phyloP scores from a whole-genome alignment of 2,888 invertebrate genomes.

The Lamproptera curius region DNA sequence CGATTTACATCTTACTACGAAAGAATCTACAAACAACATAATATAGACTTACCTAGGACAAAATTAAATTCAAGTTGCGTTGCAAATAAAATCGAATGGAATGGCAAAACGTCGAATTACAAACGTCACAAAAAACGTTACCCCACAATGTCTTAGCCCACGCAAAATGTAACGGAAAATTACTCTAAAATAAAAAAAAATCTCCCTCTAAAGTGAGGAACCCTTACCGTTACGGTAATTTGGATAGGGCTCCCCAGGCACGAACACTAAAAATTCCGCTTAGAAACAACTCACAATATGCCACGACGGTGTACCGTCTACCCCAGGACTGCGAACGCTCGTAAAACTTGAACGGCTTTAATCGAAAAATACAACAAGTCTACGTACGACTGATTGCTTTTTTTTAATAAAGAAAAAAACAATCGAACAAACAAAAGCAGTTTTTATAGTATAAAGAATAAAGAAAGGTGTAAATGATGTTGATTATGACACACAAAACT shows the following conservation, averaged over 20 bases:
- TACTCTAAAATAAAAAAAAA: conserved; percentile 70
- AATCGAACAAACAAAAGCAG: too few relatives aligned
- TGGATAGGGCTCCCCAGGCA: conserved; percentile 63
- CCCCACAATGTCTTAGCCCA: conserved; percentile 60
- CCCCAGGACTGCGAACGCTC: conserved; percentile 43
- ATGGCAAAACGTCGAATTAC: conserved; percentile 35
- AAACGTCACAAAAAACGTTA: conserved; percentile 45
- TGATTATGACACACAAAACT: too few relatives aligned
- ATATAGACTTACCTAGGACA: too few relatives aligned
- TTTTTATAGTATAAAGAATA: too few relatives aligned
- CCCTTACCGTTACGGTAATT: conserved; percentile 68
- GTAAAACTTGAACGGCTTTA: conserved; percentile 56
- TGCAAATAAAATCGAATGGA: conserved; percentile 21
- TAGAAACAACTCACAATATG: conserved; percentile 61
- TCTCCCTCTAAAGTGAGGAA: conserved; percentile 48
- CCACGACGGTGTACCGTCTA: conserved; percentile 43
- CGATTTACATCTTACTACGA: too few relatives aligned
- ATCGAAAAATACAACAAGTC: conserved; percentile 40
- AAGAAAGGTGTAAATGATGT: too few relatives aligned
- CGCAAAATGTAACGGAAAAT: conserved; percentile 72
- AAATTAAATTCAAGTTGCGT: neutral
- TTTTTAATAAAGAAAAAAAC: too few relatives aligned
- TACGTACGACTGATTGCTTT: conserved; percentile 13
- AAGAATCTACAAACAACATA: neutral
- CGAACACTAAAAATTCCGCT: conserved; percentile 66